These are phyloP conservation scores for Blennius ocellaris DNA, from an alignment of 2,113 vertebrate species.

Conservation along the genomic window DNA sequence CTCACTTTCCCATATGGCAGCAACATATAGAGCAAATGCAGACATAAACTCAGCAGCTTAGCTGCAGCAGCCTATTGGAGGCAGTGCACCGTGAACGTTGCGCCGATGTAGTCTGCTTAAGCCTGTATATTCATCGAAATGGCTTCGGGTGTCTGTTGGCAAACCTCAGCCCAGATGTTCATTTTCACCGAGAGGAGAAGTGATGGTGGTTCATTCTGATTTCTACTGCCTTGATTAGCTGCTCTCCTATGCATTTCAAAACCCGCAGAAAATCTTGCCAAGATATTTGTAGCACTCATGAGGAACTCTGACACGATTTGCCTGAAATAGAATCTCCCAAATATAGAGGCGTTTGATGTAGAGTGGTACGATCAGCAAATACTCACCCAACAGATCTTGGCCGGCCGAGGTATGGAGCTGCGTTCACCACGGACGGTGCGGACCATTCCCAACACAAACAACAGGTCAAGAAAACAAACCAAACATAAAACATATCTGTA, in stretches of 20 bases:
- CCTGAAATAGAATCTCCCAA: constrained; percentile 22
- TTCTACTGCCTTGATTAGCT: constrained; percentile 30
- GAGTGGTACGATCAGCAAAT: constrained; percentile 8
- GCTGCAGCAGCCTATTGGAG: constrained; percentile 17
- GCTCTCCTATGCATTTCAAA: constrained; percentile 31
- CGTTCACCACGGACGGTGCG: constrained; percentile 51
- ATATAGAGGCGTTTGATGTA: constrained; percentile 12
- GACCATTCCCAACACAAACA: constrained; percentile 67
- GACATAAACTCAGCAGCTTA: constrained; percentile 42
- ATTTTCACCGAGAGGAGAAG: constrained; percentile 36
- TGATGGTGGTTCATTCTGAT: constrained; percentile 48
- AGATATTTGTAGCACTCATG: constrained; percentile 18
- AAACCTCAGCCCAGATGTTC: constrained; percentile 75
- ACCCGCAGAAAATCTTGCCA: constrained; percentile 22
- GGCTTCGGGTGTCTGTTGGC: constrained; percentile 68
- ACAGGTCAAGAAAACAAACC: constrained; percentile 60
- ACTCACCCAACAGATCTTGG: constrained; percentile 57
- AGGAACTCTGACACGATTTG: constrained; percentile 30
- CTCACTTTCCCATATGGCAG: constrained; percentile 48
- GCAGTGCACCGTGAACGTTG: constrained; percentile 19
- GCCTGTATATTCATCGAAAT: constrained; percentile 60
- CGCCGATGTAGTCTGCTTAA: constrained; percentile 62
- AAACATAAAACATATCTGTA: constrained; percentile 79
- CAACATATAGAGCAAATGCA: constrained; percentile 25
- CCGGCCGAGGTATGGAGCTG: constrained; percentile 11